Percentiles rank a stretch among this genome's conserved stretches.
Conservation (phyloP, 2,797 vertebrate species). For the Danio tinwini region DNA sequence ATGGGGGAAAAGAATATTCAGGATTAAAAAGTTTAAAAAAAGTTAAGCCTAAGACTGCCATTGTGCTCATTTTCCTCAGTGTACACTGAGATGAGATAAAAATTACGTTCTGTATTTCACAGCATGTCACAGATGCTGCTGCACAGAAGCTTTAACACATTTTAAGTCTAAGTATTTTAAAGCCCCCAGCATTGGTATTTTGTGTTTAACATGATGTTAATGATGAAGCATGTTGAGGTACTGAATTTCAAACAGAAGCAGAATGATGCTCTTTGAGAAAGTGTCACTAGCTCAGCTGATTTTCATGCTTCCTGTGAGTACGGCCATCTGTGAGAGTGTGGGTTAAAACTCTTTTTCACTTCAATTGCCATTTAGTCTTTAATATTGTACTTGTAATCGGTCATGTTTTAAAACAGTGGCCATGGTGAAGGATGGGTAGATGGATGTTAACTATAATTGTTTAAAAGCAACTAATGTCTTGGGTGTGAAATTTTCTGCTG, state of each 20-base stretch:
- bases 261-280: not conserved
- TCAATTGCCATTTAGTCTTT: conserved; percentile 19
- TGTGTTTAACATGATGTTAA: not conserved
- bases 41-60: not conserved
- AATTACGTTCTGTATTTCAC: not conserved
- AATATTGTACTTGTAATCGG: conserved; percentile 3
- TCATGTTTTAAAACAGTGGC: not conserved
- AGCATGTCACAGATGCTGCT: not conserved
- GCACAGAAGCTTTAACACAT: not conserved
- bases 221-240: not conserved
- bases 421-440: not conserved
- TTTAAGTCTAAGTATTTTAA: not conserved
- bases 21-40: not conserved
- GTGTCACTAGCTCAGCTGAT: conserved; percentile 19
- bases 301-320: not conserved
- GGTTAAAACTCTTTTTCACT: not conserved
- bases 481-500: conserved; percentile 1
- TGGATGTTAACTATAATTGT: conserved; percentile 5
- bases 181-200: not conserved
- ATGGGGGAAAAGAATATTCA: not conserved
- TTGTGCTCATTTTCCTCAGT: not conserved
- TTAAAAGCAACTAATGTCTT: conserved; percentile 12
- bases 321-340: conserved; percentile 17
- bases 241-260: conserved; percentile 1
- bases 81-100: not conserved